Conservation (phyloP, 2,888 invertebrate species). For the Meghimatium bilineatum region DNA sequence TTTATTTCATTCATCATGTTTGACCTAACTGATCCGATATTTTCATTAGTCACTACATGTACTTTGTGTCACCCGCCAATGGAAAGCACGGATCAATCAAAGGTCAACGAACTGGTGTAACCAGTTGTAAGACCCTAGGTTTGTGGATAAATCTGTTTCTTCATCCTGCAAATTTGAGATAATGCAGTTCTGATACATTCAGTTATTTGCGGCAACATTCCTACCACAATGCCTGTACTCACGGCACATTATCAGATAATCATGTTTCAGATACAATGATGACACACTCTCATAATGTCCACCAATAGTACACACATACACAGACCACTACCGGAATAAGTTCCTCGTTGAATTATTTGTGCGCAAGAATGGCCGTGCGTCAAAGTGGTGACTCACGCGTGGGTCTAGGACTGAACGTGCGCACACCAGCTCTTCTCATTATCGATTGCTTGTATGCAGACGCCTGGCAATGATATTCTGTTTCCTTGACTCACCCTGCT, state of each 20-base stretch:
- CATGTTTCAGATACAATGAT: neutral
- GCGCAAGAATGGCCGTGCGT: neutral
- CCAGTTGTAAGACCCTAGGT: too few relatives aligned
- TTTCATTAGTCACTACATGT: too few relatives aligned
- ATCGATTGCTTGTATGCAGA: slow-evolving; percentile 1
- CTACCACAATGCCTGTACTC: neutral
- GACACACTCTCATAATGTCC: neutral
- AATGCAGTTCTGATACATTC: neutral
- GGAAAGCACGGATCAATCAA: too few relatives aligned
- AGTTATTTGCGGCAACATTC: neutral
- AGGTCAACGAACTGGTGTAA: too few relatives aligned
- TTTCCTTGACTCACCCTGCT: neutral
- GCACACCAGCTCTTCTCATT: neutral
- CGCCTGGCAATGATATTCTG: neutral
- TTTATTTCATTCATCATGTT: too few relatives aligned
- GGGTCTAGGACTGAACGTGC: neutral
- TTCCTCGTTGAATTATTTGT: neutral
- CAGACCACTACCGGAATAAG: neutral
- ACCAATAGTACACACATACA: neutral
- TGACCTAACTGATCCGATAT: too few relatives aligned
- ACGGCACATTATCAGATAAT: neutral
- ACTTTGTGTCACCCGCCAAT: too few relatives aligned
- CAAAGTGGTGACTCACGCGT: slow-evolving; percentile 11
- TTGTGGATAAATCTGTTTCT: too few relatives aligned
- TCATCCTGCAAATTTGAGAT: too few relatives aligned